Evolutionary conservation across 1,140 invertebrate species (phyloP).

Genomic region (Brachionus manjavacas): DNA sequence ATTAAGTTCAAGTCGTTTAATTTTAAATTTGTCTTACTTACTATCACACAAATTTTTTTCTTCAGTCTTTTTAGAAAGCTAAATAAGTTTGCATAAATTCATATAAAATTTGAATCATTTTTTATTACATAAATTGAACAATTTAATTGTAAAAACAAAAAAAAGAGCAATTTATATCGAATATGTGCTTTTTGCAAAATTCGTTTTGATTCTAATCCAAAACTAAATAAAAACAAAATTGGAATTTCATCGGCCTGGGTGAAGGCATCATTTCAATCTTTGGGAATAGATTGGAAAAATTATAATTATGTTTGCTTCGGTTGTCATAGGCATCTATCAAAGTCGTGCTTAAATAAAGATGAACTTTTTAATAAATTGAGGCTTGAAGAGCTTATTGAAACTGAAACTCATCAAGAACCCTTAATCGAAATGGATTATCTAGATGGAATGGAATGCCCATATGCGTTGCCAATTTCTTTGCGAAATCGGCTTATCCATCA

Average conservation of each 20-base stretch:
- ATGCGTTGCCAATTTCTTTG: too few species aligned
- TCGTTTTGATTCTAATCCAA: background rate
- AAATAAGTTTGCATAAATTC: background rate
- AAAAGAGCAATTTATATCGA: too few species aligned
- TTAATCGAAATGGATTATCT: background rate
- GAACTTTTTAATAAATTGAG: background rate
- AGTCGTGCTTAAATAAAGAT: background rate
- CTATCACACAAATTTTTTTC: background rate
- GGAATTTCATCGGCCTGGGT: background rate
- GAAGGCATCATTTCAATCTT: background rate
- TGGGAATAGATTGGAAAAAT: background rate
- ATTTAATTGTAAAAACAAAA: too few species aligned
- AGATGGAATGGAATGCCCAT: too few species aligned
- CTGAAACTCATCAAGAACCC: too few species aligned
- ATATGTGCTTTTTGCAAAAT: too few species aligned
- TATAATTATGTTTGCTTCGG: background rate
- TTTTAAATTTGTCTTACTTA: too few species aligned
- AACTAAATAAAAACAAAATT: background rate
- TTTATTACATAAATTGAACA: too few species aligned
- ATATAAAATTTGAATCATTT: too few species aligned
- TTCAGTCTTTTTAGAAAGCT: background rate
- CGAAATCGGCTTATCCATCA: too few species aligned
- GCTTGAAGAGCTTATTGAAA: background rate
- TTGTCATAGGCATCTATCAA: background rate
- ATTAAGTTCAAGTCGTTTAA: too few species aligned